A percentile compares a stretch with the other conserved stretches of the same genome.
phyloP scores from a whole-genome alignment of 2,113 vertebrate species.

The Pongo abelii region DNA sequence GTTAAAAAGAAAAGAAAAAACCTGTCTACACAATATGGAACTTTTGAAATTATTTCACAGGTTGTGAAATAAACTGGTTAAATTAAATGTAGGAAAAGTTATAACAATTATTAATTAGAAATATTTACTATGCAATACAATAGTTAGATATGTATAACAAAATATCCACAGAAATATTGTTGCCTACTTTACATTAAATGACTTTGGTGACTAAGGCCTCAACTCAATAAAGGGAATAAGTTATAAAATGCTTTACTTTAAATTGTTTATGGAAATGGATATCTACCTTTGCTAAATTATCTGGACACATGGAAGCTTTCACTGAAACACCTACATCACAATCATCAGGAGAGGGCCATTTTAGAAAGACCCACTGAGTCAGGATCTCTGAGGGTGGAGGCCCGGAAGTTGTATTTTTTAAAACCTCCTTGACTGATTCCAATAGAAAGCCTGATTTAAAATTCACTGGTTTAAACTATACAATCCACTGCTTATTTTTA shows the following conservation, averaged over 20 bases:
- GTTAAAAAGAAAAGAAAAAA: not conserved
- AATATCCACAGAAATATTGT: not conserved
- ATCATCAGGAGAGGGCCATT: not conserved
- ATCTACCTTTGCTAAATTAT: not conserved
- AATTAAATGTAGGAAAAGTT: not conserved
- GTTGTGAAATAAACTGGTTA: not conserved
- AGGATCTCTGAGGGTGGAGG: not conserved
- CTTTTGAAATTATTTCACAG: not conserved
- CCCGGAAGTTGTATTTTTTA: not conserved
- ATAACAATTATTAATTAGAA: not conserved
- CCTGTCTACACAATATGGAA: not conserved
- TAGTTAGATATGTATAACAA: not conserved
- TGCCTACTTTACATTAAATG: not conserved
- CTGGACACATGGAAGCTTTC: not conserved
- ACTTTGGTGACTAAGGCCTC: not conserved
- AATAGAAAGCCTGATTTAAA: not conserved
- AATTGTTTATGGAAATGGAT: not conserved
- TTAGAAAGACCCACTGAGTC: not conserved
- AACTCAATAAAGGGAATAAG: not conserved
- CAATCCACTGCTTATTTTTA: not conserved
- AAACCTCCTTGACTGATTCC: not conserved
- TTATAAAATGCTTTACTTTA: not conserved
- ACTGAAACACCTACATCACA: not conserved
- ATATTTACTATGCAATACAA: not conserved
- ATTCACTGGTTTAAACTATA: not conserved